These are phyloP conservation scores for Forbesichthys papilliferus DNA, from an alignment of 2,113 vertebrate genomes.

Conservation along the genomic window DNA sequence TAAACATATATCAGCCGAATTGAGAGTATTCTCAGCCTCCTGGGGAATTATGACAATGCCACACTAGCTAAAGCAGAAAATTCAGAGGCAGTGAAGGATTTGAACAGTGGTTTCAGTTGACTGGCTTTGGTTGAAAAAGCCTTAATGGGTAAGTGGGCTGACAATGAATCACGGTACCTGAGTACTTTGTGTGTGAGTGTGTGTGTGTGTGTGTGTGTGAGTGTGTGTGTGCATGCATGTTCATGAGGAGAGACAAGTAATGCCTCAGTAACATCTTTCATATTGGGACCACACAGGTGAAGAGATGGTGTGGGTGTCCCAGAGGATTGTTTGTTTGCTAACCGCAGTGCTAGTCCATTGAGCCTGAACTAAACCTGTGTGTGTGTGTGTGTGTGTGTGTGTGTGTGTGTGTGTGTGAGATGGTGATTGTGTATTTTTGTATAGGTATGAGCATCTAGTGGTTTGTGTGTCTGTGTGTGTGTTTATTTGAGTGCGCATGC, in stretches of 20 bases:
- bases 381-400: constrained; percentile 8
- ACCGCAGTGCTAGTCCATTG: neutral
- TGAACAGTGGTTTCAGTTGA: constrained; percentile 8
- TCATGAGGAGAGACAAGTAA: neutral
- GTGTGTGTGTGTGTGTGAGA: constrained; percentile 9
- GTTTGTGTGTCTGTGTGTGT: neutral
- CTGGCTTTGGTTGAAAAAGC: neutral
- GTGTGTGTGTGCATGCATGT: neutral
- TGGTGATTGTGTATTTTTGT: constrained; percentile 2
- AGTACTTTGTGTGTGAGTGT: neutral
- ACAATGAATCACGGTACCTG: neutral
- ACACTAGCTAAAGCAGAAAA: constrained; percentile 1
- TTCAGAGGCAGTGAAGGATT: constrained; percentile 6
- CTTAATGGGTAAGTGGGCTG: constrained; percentile 19
- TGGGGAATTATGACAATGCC: neutral
- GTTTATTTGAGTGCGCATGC: constrained; percentile 1
- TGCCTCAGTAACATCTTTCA: neutral
- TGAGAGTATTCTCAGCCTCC: neutral
- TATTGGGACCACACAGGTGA: neutral
- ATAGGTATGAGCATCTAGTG: neutral
- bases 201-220: neutral
- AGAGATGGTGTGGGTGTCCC: neutral
- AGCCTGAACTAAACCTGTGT: neutral
- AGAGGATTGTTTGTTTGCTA: neutral
- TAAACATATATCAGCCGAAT: neutral